phyloP scores from a whole-genome alignment of 92 coral and sea anemone species.

The Epizoanthus ramosus region DNA sequence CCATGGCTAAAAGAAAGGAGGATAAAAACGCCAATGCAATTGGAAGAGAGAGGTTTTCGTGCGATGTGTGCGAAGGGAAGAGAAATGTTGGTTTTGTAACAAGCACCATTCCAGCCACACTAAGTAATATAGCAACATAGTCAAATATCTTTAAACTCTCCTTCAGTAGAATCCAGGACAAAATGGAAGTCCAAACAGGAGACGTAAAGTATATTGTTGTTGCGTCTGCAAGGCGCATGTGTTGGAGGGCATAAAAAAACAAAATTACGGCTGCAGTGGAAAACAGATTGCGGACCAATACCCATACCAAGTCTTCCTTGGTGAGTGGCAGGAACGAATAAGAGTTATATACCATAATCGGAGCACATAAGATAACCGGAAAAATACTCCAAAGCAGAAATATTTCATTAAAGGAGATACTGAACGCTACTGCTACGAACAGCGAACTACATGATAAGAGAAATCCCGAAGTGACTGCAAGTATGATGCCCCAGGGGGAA shows the following conservation, averaged over 20 bases:
- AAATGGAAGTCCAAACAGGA: conserved; percentile 65
- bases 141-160: conserved; percentile 60
- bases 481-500: too few relatives aligned
- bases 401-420: conserved; percentile 50
- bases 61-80: conserved; percentile 16
- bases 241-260: conserved; percentile 56
- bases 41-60: too few relatives aligned
- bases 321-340: conserved; percentile 29
- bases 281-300: conserved; percentile 45
- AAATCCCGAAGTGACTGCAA: background rate
- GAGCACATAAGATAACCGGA: conserved; percentile 30
- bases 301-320: conserved; percentile 21
- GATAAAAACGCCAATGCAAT: too few relatives aligned
- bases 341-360: conserved; percentile 36
- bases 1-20: too few relatives aligned
- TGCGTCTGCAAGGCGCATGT: conserved; percentile 79
- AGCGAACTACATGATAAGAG: conserved; percentile 2
- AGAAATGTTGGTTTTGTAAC: conserved; percentile 57
- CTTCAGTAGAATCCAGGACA: conserved; percentile 64
- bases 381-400: conserved; percentile 24
- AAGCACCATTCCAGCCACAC: conserved; percentile 59
- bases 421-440: conserved; percentile 42
- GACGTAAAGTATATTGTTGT: conserved; percentile 62
- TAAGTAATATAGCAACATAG: conserved; percentile 40
- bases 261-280: conserved; percentile 48